Evolutionary conservation across 2,888 invertebrate genomes (phyloP).

Genomic region (Acanthosepion pharaonis): DNA sequence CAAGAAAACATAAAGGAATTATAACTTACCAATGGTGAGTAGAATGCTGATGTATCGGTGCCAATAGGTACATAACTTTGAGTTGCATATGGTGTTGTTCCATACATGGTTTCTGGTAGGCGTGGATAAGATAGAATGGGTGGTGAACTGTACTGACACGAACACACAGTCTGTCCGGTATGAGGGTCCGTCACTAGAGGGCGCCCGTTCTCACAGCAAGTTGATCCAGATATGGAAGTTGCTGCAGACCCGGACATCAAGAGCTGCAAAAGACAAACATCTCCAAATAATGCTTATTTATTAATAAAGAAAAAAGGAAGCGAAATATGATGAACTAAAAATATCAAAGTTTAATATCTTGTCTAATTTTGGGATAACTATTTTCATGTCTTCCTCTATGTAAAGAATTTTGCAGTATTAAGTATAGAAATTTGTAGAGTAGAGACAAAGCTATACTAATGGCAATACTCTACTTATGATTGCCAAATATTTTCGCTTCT

Average conservation of each 20-base stretch:
- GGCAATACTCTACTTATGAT: too few species aligned
- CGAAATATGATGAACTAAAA: neutral
- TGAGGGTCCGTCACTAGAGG: slow-evolving; percentile 72
- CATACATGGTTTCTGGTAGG: slow-evolving; percentile 75
- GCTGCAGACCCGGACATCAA: slow-evolving; percentile 57
- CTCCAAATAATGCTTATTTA: neutral
- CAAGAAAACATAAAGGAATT: too few species aligned
- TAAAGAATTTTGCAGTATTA: too few species aligned
- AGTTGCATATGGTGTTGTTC: slow-evolving; percentile 66
- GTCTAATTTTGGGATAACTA: too few species aligned
- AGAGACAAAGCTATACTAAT: too few species aligned
- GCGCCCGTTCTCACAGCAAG: slow-evolving; percentile 92
- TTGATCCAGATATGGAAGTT: slow-evolving; percentile 58
- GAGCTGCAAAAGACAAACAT: slow-evolving; percentile 56
- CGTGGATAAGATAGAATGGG: slow-evolving; percentile 81
- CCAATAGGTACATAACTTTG: slow-evolving; percentile 74
- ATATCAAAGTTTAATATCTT: too few species aligned
- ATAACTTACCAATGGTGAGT: slow-evolving; percentile 90
- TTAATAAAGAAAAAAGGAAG: neutral
- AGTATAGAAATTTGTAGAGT: too few species aligned
- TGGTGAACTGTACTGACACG: slow-evolving; percentile 81
- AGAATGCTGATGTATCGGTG: slow-evolving; percentile 88
- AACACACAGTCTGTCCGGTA: slow-evolving; percentile 72
- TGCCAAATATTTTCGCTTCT: too few species aligned
- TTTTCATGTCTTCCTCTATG: too few species aligned